phyloP scores from a whole-genome alignment of 1,140 invertebrate species.

The Ephestia elutella region DNA sequence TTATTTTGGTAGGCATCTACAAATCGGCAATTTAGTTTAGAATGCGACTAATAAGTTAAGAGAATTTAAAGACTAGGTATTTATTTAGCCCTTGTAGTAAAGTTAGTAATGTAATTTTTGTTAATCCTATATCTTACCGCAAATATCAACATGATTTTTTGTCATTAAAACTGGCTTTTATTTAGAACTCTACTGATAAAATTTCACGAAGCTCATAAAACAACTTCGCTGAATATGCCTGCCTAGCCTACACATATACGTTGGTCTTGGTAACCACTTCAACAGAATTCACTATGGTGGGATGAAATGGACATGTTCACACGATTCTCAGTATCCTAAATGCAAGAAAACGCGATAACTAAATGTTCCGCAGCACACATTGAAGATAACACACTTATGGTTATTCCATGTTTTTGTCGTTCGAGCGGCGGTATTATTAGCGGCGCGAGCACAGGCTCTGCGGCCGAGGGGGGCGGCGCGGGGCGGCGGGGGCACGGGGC shows the following conservation, averaged over 20 bases:
- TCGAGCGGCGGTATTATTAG: slow-evolving; percentile 67
- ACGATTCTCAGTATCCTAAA: slow-evolving; percentile 3
- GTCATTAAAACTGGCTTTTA: too few species aligned
- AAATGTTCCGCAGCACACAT: slow-evolving; percentile 43
- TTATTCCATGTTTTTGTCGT: slow-evolving; percentile 71
- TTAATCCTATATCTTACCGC: too few species aligned
- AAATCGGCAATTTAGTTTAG: too few species aligned
- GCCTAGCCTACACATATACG: too few species aligned
- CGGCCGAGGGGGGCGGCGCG: slow-evolving; percentile 15
- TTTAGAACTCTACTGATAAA: background rate
- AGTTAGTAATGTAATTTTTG: too few species aligned
- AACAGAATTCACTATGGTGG: background rate
- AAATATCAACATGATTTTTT: too few species aligned
- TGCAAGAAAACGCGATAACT: background rate
- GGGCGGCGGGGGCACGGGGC: slow-evolving; percentile 4
- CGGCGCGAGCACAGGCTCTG: slow-evolving; percentile 28
- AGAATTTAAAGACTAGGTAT: too few species aligned
- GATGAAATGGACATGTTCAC: background rate
- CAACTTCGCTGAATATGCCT: background rate
- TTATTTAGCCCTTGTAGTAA: too few species aligned
- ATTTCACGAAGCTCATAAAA: background rate
- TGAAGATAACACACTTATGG: slow-evolving; percentile 67
- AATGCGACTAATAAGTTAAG: too few species aligned
- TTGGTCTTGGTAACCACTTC: background rate
- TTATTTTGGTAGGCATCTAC: too few species aligned